These are phyloP conservation scores for Mimachlamys varia DNA, from an alignment of 2,888 invertebrate genomes.

Conservation along the genomic window DNA sequence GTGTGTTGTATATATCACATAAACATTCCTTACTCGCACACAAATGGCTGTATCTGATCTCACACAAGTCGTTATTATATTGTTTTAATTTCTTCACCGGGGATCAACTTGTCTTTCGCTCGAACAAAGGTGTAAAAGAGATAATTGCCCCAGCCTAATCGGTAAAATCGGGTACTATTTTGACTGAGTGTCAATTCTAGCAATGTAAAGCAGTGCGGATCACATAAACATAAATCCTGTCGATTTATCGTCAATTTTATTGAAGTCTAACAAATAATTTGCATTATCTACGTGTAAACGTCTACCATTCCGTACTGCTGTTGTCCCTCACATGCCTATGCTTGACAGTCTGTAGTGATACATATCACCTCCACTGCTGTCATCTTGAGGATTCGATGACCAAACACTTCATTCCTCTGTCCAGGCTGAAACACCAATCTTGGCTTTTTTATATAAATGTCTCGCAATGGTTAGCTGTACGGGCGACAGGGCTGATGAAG, in stretches of 20 bases:
- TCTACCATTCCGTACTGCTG: background rate
- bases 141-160: too few relatives aligned
- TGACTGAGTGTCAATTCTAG: too few relatives aligned
- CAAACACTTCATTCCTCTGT: constrained; percentile 5
- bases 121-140: too few relatives aligned
- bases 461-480: background rate
- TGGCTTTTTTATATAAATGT: background rate
- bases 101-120: too few relatives aligned
- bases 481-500: constrained; percentile 27
- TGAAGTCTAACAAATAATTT: background rate
- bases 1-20: too few relatives aligned
- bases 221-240: background rate
- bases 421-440: background rate
- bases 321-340: background rate
- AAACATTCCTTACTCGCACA: too few relatives aligned
- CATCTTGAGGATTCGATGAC: background rate
- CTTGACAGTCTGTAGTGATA: background rate
- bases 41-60: too few relatives aligned
- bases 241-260: background rate
- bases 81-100: too few relatives aligned
- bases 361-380: background rate
- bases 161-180: too few relatives aligned
- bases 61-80: too few relatives aligned
- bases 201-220: background rate
- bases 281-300: background rate